These are phyloP conservation scores for Hoplias malabaricus DNA, from an alignment of 2,113 vertebrate species.

Conservation along the genomic window DNA sequence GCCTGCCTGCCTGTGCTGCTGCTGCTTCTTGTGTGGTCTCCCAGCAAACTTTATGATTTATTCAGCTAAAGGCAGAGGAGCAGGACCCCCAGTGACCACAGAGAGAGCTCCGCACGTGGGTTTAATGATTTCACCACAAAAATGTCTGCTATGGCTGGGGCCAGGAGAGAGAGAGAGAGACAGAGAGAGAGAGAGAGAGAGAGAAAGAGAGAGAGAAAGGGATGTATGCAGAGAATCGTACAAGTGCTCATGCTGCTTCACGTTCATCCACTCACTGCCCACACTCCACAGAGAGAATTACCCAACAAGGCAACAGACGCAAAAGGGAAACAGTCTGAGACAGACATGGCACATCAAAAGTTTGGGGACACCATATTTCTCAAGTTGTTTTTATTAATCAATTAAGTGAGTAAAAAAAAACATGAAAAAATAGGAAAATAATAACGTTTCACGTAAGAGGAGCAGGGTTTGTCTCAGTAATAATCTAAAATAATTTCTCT, in stretches of 20 bases:
- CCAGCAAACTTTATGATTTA: slow-evolving; percentile 99
- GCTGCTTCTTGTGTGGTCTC: slow-evolving; percentile 97
- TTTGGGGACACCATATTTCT: no score
- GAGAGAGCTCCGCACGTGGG: slow-evolving; percentile 99
- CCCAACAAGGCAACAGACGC: slow-evolving; percentile 11
- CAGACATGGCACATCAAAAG: no score
- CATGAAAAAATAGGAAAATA: no score
- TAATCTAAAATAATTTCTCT: no score
- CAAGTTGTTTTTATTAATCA: no score
- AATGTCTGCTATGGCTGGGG: slow-evolving; percentile 99
- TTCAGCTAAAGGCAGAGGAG: slow-evolving; percentile 99
- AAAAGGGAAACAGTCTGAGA: slow-evolving; percentile 15
- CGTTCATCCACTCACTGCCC: neutral
- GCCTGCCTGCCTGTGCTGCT: slow-evolving; percentile 63
- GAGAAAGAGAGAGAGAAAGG: slow-evolving; percentile 35
- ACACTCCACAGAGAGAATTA: slow-evolving; percentile 1
- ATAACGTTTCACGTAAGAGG: no score
- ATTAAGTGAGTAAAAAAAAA: no score
- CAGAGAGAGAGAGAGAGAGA: neutral
- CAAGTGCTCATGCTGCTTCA: slow-evolving; percentile 14
- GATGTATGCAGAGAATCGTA: neutral
- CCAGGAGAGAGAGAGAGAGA: slow-evolving; percentile 58
- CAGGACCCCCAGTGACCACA: slow-evolving; percentile 99
- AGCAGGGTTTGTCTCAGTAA: no score
- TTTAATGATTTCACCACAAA: slow-evolving; percentile 99